Base-by-base conservation (phyloP, 2,888 invertebrate species). In the Diarsia mendica region DNA sequence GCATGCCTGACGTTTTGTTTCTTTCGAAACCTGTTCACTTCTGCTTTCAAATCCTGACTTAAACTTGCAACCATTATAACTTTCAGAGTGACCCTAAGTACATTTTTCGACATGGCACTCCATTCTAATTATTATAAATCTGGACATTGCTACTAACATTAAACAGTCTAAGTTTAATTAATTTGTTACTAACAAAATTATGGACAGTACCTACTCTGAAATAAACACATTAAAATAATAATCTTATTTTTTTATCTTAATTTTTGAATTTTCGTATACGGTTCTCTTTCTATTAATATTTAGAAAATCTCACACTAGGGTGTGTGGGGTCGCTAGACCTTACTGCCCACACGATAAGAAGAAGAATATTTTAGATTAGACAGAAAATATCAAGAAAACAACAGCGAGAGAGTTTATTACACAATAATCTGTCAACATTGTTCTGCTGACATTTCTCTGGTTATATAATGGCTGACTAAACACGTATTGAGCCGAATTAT, bases 401-500 rank as follows among this genome's bases (percentile, higher is more conserved):
- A 64, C 74, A 64, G 49, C 49, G 49, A 76, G 58, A 66, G 58
- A 66, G 15, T 53, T 3, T 2, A n/a, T 83, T 69, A 74, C 63
- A 33, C 23, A 84, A 74, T 67, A 3, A 53, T 70, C 33, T n/a
- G 53, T 13, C 13, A 18, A 51, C 74, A 58, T 46, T 72, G 66
- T 81, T 71, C 82, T 73, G 63, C n/a, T 44, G 23, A 48, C 39
- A 63, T 69, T 65, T 48, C 44, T 75, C 28, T 20, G 20, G 28
- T 85, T 75, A 75, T n/a, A 53, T 67, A 82, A 72, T 55, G 15
- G 4, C 33, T 20, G 10, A 60, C 70, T 68, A 68, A 71, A 46
- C 82, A 85, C 28, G 71, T 63, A 72, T 70, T 55, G 63, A 60
- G 61, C 2, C n/a, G 49, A 72, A 72, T 75, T 80, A 67, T 75